phyloP scores from a whole-genome alignment of 2,113 vertebrate genomes.

The Cyanoderma ruficeps region DNA sequence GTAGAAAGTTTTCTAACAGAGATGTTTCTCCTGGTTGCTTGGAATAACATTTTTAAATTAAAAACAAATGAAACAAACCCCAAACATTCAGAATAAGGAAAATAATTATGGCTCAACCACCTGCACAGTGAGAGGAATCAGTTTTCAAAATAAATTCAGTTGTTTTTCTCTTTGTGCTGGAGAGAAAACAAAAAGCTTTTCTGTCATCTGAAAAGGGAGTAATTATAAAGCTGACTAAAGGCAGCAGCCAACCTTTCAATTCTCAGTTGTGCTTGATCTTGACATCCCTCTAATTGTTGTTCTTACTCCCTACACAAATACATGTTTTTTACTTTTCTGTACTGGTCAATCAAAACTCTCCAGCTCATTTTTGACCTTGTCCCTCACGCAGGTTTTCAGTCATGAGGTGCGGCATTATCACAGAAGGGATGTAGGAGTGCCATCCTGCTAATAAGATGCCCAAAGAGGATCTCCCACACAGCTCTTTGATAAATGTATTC shows the following conservation, averaged over 20 bases:
- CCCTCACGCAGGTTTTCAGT: background rate
- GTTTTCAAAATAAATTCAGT: constrained; percentile 50
- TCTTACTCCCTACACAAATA: background rate
- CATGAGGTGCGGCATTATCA: background rate
- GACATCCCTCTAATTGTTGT: background rate
- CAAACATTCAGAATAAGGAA: background rate
- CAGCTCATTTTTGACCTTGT: constrained; percentile 22
- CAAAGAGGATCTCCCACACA: background rate
- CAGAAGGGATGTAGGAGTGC: background rate
- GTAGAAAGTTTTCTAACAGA: background rate
- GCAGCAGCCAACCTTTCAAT: background rate
- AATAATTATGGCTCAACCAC: background rate
- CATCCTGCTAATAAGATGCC: background rate
- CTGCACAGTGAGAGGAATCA: background rate
- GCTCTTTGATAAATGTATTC: background rate
- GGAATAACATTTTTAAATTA: background rate
- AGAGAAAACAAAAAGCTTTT: background rate
- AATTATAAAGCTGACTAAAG: constrained; percentile 41
- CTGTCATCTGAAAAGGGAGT: background rate
- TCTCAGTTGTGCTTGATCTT: background rate
- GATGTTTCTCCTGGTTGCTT: background rate
- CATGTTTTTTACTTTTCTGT: background rate
- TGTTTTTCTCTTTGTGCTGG: background rate
- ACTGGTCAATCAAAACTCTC: background rate
- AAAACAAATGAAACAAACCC: background rate